Evolutionary conservation across 2,888 invertebrate species (phyloP), one percentile per base, ranked within the genome.

Genomic region (Patella ulyssiponensis): DNA sequence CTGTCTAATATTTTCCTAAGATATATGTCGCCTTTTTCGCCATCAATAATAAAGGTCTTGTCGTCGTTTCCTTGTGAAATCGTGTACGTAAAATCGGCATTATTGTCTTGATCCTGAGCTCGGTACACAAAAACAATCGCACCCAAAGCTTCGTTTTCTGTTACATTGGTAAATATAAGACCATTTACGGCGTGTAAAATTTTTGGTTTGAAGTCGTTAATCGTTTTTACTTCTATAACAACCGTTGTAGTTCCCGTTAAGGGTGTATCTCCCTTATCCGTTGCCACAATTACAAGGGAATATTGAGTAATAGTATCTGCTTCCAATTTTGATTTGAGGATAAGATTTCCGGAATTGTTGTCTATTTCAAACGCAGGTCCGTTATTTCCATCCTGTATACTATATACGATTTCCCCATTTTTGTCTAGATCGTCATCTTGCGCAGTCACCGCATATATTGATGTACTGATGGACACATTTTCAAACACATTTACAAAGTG

Each of bases 1-100:
- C 96, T 96, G 90, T 98, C 98, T 51, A 98, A 93, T 53, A 93
- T 92, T 71, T 95, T 95, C 14, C 95, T 95, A 0, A 97, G 96
- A 90, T 96, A 96, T 2, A 98, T 92, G 93, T 97, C 96, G 1
- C 98, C 98, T 0, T 96, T 23, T 1, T 20, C 20, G 20, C 23
- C 23, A 15, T 5, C 64, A 64, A 64, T 64, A 11, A 64, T 11
- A 64, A 64, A 64, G 20, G 23, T 14, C 23, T 64, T 15, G 14
- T 64, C 64, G 14, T 64, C 64, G 14, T 64, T 64, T 0, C 64
- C 64, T 64, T 64, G 64, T 64, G 64, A 64, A 11, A 64, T 64
- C 11, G 11, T 20, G 15, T 64, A 64, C 23, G 64, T 64, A 64
- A 64, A 64, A 12, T 23, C 64, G 14, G 64, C 17, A 23, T 64